These are phyloP conservation scores for Syngnathus scovelli DNA, from an alignment of 2,113 vertebrate species.

Conservation along the genomic window DNA sequence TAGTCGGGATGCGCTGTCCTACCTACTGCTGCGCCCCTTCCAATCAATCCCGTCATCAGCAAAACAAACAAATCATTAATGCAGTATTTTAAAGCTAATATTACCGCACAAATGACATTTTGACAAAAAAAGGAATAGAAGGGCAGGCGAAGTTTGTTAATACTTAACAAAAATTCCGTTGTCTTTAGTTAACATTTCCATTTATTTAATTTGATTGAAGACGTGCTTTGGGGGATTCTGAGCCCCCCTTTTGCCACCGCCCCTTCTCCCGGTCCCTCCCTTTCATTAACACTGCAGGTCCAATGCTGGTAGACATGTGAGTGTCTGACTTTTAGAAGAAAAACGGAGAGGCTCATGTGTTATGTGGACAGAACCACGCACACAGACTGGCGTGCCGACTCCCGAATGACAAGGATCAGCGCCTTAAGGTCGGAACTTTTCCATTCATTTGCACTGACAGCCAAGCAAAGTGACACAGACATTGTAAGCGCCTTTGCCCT, in stretches of 20 bases:
- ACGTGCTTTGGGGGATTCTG: constrained; percentile 17
- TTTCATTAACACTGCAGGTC: constrained; percentile 34
- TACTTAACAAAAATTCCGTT: neutral
- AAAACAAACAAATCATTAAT: neutral
- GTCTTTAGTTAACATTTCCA: constrained; percentile 6
- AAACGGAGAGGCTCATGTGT: constrained; percentile 10
- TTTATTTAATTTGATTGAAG: constrained; percentile 24
- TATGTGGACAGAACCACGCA: constrained; percentile 11
- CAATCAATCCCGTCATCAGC: neutral
- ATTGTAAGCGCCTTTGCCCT: neutral
- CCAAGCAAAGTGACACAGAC: neutral
- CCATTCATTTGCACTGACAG: neutral
- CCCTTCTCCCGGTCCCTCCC: constrained; percentile 36
- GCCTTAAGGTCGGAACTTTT: neutral
- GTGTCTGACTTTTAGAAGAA: constrained; percentile 35
- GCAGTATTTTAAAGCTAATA: neutral
- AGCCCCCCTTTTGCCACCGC: constrained; percentile 19
- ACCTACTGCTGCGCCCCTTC: constrained; percentile 9
- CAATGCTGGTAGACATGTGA: constrained; percentile 29
- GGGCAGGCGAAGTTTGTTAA: neutral
- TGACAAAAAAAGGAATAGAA: neutral
- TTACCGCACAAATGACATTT: neutral
- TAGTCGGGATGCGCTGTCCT: constrained; percentile 9
- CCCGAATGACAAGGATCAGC: neutral
- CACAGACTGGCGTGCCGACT: neutral